These are phyloP conservation scores for Eudasyphora cyanicolor DNA, from an alignment of 2,888 invertebrate genomes.

Conservation along the genomic window DNA sequence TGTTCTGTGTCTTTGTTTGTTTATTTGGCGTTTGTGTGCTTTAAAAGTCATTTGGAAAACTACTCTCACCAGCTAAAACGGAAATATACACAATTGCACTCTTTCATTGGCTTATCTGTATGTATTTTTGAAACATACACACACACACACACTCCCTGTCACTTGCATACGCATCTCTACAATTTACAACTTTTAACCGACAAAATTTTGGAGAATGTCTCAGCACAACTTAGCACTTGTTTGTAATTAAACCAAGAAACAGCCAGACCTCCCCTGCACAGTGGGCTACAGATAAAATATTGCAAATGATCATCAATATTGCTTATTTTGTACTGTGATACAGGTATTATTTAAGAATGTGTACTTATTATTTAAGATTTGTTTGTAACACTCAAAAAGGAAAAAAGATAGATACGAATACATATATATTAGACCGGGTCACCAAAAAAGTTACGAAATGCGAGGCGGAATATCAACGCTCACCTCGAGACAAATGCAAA, in stretches of 20 bases:
- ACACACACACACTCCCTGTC: not conserved
- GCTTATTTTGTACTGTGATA: no score
- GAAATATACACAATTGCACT: slow-evolving; percentile 1
- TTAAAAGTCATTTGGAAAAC: slow-evolving; percentile 38
- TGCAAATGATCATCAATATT: no score
- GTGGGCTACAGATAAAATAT: slow-evolving; percentile 34
- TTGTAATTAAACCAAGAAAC: slow-evolving; percentile 4
- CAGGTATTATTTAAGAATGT: no score
- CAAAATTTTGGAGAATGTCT: slow-evolving; percentile 6
- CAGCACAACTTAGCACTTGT: slow-evolving; percentile 6
- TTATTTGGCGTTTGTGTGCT: not conserved
- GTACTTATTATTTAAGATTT: no score
- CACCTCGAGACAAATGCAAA: no score
- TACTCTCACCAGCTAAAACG: not conserved
- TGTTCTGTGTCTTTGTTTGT: not conserved
- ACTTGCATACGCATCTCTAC: slow-evolving; percentile 8
- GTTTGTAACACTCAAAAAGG: no score
- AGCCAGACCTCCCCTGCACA: no score
- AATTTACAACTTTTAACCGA: slow-evolving; percentile 43
- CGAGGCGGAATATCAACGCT: no score
- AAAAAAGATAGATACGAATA: no score
- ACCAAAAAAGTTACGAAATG: no score
- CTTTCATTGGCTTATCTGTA: not conserved
- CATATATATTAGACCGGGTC: no score
- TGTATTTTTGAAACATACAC: not conserved